Percentiles rank a stretch among this genome's conserved stretches.
phyloP scores from a whole-genome alignment of 2,888 invertebrate genomes.

The Thereva unica region DNA sequence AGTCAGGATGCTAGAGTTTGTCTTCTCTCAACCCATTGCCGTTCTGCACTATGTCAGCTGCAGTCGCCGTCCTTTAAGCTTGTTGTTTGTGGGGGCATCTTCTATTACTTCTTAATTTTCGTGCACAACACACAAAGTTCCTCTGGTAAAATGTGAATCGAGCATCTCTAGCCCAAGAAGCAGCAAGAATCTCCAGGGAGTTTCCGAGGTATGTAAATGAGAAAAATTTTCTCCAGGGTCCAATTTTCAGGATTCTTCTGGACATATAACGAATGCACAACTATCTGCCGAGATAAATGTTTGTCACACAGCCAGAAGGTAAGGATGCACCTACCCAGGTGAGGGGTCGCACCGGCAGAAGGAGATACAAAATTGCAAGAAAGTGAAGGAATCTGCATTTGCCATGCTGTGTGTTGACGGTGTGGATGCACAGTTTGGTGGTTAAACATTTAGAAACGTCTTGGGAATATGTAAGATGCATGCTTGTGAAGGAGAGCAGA shows the following conservation, averaged over 20 bases:
- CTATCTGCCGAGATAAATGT: slow-evolving; percentile 20
- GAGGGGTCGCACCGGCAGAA: no score
- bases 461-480: slow-evolving; percentile 13
- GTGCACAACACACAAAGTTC: slow-evolving; percentile 13
- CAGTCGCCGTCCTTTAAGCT: no score
- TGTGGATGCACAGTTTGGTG: slow-evolving; percentile 3
- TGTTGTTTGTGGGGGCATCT: slow-evolving; percentile 2
- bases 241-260: slow-evolving; percentile 23
- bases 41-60: background rate
- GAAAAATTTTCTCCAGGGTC: slow-evolving; percentile 25
- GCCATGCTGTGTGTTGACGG: background rate
- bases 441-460: slow-evolving; percentile 20
- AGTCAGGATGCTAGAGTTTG: slow-evolving; percentile 6
- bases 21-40: slow-evolving; percentile 19
- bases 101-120: slow-evolving; percentile 27
- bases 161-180: background rate
- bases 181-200: slow-evolving; percentile 3
- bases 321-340: slow-evolving; percentile 7
- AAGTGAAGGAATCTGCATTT: slow-evolving; percentile 26
- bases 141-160: background rate
- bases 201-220: slow-evolving; percentile 20
- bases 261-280: slow-evolving; percentile 23
- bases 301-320: slow-evolving; percentile 24
- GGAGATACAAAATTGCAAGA: slow-evolving; percentile 20
- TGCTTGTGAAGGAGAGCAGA: slow-evolving; percentile 1